These are phyloP conservation scores for Nestor notabilis DNA, from an alignment of 2,113 vertebrate genomes.

Conservation along the genomic window DNA sequence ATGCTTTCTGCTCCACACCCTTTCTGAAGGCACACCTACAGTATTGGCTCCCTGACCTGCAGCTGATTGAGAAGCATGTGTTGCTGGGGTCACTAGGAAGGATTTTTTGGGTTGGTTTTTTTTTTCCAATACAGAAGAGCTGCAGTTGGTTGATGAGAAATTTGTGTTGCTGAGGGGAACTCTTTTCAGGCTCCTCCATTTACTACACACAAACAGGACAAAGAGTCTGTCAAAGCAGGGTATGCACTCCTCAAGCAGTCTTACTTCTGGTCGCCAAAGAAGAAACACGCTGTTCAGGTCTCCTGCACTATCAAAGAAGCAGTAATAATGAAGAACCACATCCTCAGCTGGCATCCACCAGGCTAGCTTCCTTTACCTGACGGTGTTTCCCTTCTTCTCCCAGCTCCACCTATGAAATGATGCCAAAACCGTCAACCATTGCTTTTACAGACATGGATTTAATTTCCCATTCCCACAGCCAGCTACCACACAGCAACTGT, in stretches of 20 bases:
- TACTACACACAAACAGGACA: not conserved
- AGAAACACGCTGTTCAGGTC: not conserved
- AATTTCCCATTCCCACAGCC: not conserved
- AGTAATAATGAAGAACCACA: not conserved
- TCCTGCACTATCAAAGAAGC: not conserved
- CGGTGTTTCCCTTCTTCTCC: not conserved
- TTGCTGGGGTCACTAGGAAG: not conserved
- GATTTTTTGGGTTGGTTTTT: not conserved
- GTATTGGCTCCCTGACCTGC: not conserved
- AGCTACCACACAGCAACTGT: not conserved
- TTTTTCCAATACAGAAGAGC: not conserved
- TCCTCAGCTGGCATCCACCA: not conserved
- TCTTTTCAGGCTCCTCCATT: not conserved
- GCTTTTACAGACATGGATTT: not conserved
- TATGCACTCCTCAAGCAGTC: not conserved
- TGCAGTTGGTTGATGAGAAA: not conserved
- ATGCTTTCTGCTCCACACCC: not conserved
- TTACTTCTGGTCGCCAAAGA: not conserved
- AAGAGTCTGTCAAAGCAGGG: not conserved
- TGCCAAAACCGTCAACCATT: not conserved
- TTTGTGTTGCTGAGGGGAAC: not conserved
- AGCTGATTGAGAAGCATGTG: not conserved
- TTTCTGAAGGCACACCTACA: not conserved
- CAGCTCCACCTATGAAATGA: not conserved
- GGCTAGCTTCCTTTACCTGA: not conserved